Percentiles rank a stretch among this genome's conserved stretches.
phyloP scores from a whole-genome alignment of 2,113 vertebrate genomes.

The Labeo catla region DNA sequence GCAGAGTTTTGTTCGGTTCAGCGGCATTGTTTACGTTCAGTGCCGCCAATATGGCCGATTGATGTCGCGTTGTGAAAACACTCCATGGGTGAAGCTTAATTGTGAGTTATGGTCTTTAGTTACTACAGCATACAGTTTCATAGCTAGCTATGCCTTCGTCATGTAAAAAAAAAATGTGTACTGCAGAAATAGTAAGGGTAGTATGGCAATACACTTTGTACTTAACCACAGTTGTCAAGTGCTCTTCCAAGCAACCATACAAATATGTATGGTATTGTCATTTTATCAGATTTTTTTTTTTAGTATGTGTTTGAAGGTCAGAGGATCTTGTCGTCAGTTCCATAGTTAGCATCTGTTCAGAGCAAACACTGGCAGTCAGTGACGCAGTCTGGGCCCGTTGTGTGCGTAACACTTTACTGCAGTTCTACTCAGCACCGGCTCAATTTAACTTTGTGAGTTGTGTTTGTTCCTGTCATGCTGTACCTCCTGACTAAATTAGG shows the following conservation, averaged over 20 bases:
- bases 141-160: no score
- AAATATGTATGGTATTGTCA: constrained; percentile 23
- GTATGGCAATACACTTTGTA: no score
- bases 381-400: background rate
- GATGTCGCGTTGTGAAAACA: no score
- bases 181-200: no score
- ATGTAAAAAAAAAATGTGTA: no score
- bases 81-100: no score
- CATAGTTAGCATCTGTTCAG: background rate
- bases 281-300: constrained; percentile 10
- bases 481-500: background rate
- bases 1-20: no score
- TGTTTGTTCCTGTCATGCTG: constrained; percentile 7
- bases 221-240: background rate
- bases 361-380: constrained; percentile 33
- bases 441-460: background rate
- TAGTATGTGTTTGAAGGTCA: constrained; percentile 31
- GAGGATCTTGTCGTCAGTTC: background rate
- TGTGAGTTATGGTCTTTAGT: no score
- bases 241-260: constrained; percentile 6
- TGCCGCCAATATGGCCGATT: no score
- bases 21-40: no score
- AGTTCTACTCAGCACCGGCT: background rate
- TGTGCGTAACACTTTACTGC: background rate
- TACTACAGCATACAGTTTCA: no score